Conservation (phyloP, 2,888 invertebrate species). For the Alitta virens region DNA sequence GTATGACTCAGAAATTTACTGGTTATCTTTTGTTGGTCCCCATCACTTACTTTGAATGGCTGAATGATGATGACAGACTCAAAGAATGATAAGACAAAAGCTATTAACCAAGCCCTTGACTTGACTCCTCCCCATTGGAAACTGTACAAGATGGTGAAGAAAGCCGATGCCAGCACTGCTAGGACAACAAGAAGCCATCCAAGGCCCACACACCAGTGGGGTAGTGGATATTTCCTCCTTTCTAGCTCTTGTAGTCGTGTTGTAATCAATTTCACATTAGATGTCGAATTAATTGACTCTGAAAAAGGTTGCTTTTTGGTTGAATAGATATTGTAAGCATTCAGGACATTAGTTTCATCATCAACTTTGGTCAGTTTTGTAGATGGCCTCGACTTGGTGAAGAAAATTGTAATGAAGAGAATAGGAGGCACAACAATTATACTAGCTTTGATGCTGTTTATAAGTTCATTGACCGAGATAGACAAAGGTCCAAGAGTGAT, state of each 20-base stretch:
- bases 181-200: background rate
- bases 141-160: conserved; percentile 2
- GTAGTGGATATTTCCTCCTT: background rate
- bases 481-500: background rate
- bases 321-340: too few relatives aligned
- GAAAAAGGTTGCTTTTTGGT: too few relatives aligned
- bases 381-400: background rate
- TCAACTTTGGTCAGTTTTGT: too few relatives aligned
- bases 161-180: background rate
- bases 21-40: too few relatives aligned
- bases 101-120: background rate
- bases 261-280: too few relatives aligned
- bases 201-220: background rate
- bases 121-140: background rate
- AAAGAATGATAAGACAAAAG: background rate
- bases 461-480: background rate
- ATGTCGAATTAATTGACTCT: too few relatives aligned
- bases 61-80: background rate
- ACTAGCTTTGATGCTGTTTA: background rate
- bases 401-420: background rate
- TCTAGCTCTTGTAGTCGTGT: too few relatives aligned
- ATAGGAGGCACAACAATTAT: background rate
- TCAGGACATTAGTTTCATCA: too few relatives aligned
- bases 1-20: too few relatives aligned
- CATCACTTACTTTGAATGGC: background rate